Evolutionary conservation across 2,113 vertebrate species (phyloP).

Genomic region (Hippocampus mohnikei): DNA sequence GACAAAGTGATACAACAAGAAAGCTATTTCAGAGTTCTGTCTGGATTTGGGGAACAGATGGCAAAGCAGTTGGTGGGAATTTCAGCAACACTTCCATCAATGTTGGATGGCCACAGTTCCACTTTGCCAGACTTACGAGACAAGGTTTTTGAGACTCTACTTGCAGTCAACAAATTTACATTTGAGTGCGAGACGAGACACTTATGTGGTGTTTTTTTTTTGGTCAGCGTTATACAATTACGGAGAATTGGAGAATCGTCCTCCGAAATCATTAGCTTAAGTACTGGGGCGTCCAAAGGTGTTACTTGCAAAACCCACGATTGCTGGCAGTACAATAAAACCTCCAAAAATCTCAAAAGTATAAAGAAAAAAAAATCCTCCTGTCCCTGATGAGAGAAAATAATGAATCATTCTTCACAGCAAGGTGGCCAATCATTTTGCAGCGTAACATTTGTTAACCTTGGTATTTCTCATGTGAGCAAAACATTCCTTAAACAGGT

Average conservation of each 20-base stretch:
- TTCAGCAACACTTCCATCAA: slow-evolving; percentile 49
- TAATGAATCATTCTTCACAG: slow-evolving; percentile 36
- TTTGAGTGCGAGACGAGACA: neutral
- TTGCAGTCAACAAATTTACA: neutral
- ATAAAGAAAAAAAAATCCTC: neutral
- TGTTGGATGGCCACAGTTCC: slow-evolving; percentile 42
- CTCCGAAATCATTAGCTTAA: neutral
- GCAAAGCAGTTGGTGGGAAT: slow-evolving; percentile 70
- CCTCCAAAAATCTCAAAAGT: neutral
- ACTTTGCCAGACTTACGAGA: neutral
- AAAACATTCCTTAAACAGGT: slow-evolving; percentile 37
- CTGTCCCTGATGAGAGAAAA: slow-evolving; percentile 1
- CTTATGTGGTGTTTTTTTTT: neutral
- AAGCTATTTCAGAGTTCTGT: slow-evolving; percentile 39
- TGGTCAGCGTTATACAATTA: neutral
- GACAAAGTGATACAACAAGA: slow-evolving; percentile 42
- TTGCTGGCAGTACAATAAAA: neutral
- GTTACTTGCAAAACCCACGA: too few species aligned
- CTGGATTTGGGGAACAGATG: slow-evolving; percentile 65
- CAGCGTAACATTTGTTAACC: slow-evolving; percentile 23
- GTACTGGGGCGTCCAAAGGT: too few species aligned
- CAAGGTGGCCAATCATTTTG: slow-evolving; percentile 16
- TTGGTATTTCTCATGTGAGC: slow-evolving; percentile 44
- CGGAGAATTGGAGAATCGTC: slow-evolving; percentile 19
- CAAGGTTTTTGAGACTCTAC: neutral